Evolutionary conservation across 2,113 vertebrate genomes (phyloP).

Genomic region (Micromys minutus): DNA sequence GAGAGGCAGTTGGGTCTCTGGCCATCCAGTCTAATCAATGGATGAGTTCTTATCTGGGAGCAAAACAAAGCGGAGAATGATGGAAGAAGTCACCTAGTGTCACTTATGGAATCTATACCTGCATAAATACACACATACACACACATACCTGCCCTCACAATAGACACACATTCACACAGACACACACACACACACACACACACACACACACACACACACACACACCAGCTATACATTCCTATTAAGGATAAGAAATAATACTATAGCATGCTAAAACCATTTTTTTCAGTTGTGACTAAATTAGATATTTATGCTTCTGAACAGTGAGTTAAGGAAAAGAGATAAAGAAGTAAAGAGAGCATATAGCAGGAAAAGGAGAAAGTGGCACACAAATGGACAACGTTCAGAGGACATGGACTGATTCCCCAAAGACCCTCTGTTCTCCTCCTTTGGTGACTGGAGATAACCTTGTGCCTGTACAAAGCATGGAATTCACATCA

Average conservation of each 20-base stretch:
- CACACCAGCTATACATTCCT: background rate
- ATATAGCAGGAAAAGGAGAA: background rate
- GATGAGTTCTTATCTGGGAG: background rate
- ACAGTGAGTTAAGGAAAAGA: background rate
- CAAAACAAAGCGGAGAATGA: background rate
- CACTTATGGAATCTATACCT: background rate
- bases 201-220: background rate
- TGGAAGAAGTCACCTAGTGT: background rate
- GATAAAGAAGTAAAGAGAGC: background rate
- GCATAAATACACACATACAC: too few relatives aligned
- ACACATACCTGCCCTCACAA: background rate
- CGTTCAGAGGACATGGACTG: background rate
- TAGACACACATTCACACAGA: too few relatives aligned
- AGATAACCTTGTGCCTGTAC: background rate
- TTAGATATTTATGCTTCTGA: background rate
- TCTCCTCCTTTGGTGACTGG: background rate
- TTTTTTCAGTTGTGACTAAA: constrained; percentile 39
- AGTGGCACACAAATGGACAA: background rate
- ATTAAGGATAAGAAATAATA: background rate
- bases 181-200: too few relatives aligned
- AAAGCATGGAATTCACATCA: background rate
- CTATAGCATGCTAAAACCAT: background rate
- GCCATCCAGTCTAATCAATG: background rate
- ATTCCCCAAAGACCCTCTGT: background rate
- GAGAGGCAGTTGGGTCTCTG: background rate